phyloP scores from a whole-genome alignment of 1,140 invertebrate genomes.

The Copidosoma floridanum region DNA sequence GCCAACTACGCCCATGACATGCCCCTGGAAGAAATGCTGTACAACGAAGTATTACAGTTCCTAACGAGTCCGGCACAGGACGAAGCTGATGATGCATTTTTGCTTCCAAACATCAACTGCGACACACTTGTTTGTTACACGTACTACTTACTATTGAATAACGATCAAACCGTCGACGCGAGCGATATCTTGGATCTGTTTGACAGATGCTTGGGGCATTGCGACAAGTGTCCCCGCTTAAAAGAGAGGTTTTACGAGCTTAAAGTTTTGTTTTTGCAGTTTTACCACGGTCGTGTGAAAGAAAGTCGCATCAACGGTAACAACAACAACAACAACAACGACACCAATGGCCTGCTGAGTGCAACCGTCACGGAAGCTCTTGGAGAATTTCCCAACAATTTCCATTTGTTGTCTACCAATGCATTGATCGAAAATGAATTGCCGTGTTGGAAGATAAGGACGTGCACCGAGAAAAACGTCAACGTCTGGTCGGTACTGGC shows the following conservation, averaged over 20 bases:
- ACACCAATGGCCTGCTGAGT: too few species aligned
- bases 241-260: constrained; percentile 49
- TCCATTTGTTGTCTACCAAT: constrained; percentile 55
- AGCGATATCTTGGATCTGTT: constrained; percentile 35
- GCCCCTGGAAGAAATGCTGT: constrained; percentile 16
- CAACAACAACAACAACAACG: constrained; percentile 15
- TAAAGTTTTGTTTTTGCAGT: constrained; percentile 51
- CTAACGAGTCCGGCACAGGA: constrained; percentile 3
- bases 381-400: constrained; percentile 59
- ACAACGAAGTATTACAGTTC: constrained; percentile 20
- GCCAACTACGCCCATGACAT: constrained; percentile 10
- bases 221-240: constrained; percentile 30
- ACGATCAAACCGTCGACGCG: constrained; percentile 33
- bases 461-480: constrained; percentile 25
- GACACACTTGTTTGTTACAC: constrained; percentile 60
- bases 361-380: constrained; percentile 43
- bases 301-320: constrained; percentile 21
- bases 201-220: constrained; percentile 40
- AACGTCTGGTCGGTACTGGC: constrained; percentile 42
- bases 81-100: constrained; percentile 42
- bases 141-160: constrained; percentile 55
- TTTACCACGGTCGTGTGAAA: constrained; percentile 31
- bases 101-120: constrained; percentile 56
- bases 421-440: constrained; percentile 46
- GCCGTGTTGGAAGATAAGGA: constrained; percentile 46